Base-by-base conservation (phyloP, 1,140 invertebrate genomes). In the Arctopsyche grandis region DNA sequence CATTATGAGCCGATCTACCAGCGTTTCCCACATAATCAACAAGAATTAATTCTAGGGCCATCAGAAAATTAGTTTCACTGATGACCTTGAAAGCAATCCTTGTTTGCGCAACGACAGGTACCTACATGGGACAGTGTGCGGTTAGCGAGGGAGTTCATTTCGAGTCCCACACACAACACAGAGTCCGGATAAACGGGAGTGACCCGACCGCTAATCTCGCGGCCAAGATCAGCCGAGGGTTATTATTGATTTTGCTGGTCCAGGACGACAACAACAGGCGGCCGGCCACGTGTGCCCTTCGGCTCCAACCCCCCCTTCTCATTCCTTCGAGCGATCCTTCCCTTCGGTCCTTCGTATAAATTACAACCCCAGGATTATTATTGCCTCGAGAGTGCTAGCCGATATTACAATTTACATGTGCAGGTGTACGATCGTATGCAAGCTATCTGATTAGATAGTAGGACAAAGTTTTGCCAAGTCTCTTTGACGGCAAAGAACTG, bases 201-300 rank as follows among this genome's bases (percentile, higher is more conserved):
- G 48, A 52, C 48, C 48, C 48, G 12, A 52, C 48, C 48, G 48
- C 48, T 52, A 52, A 52, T 52, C 48, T 52, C 48, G 48, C 10
- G 10, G 48, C 48, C 48, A 52, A 52, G 48, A 52, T 52, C 48
- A 52, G 48, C 48, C 48, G 48, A 52, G 48, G 48, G 48, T 52
- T 52, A 52, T 52, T 52, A 52, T 52, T 52, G 48, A 52, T 52
- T 52, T 52, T 52, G 10, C 48, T 52, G 48, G 48, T 52, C 48
- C 48, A 52, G 48, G 48, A 52, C 48, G 48, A 3, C 48, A 52
- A 52, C 48, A 52, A 52, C 48, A 52, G 16, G 3, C 16, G 48
- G 48, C 48, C 48, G 10, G 48, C 3, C 16, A 16, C 48, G 48
- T 16, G 48, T 52, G 48, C 48, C 48, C 48, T 52, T 52, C 48